Evolutionary conservation across 2,888 invertebrate species (phyloP).

Genomic region (Tanytarsus gracilentus): DNA sequence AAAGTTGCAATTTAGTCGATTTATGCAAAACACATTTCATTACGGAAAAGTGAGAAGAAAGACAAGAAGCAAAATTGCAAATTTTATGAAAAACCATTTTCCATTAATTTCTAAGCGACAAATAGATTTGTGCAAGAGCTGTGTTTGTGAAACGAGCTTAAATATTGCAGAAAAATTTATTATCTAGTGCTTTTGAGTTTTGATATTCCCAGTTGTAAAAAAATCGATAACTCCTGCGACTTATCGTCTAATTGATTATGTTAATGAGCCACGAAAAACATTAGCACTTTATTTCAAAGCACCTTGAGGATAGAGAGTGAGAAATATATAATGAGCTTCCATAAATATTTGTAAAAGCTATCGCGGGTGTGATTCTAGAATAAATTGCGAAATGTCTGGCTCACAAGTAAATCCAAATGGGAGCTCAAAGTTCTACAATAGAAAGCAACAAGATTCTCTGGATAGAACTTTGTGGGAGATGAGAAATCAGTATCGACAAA

Average conservation of each 20-base stretch:
- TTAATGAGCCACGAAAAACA: constrained; percentile 3
- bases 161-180: neutral
- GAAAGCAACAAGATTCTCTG: neutral
- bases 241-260: constrained; percentile 7
- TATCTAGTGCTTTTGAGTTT: neutral
- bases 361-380: neutral
- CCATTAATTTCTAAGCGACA: too few species aligned
- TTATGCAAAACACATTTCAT: too few species aligned
- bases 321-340: constrained; percentile 10
- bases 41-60: too few species aligned
- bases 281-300: neutral
- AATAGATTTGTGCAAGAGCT: too few species aligned
- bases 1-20: too few species aligned
- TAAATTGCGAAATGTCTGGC: neutral
- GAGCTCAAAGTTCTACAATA: too few species aligned
- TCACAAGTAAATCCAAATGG: too few species aligned
- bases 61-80: too few species aligned
- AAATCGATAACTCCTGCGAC: constrained; percentile 12
- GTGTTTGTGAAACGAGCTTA: constrained; percentile 7
- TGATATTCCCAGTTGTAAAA: neutral
- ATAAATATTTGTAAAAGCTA: neutral
- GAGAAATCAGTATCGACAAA: constrained; percentile 32
- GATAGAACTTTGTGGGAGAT: constrained; percentile 30
- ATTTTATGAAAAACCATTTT: too few species aligned
- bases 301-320: neutral